Conservation (phyloP, 1,140 invertebrate genomes). For the Gryllus bimaculatus region DNA sequence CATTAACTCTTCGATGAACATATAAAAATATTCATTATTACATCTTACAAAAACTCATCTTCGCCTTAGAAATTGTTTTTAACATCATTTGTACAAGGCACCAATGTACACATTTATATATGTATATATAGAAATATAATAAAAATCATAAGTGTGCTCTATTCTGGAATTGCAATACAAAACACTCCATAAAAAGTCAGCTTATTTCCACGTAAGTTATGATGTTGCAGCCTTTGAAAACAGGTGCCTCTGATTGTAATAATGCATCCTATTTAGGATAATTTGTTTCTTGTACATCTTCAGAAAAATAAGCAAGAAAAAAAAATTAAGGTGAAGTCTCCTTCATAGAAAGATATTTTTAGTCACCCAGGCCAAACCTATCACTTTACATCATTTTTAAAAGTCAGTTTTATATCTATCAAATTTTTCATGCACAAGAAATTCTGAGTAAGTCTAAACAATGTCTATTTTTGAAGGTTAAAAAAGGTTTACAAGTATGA, state of each 20-base stretch:
- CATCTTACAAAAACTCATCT: conserved; percentile 19
- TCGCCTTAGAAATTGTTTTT: conserved; percentile 22
- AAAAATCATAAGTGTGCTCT: conserved; percentile 13
- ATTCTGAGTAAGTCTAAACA: too few species aligned
- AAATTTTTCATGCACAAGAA: too few species aligned
- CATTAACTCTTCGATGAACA: conserved; percentile 20
- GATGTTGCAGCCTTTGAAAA: neutral
- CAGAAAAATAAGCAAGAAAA: too few species aligned
- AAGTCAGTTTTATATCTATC: too few species aligned
- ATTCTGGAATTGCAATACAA: conserved; percentile 10
- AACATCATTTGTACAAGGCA: conserved; percentile 22
- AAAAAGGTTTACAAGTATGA: too few species aligned
- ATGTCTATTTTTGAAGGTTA: too few species aligned
- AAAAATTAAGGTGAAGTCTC: too few species aligned
- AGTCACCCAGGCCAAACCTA: too few species aligned
- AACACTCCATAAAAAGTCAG: conserved; percentile 1
- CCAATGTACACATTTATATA: conserved; percentile 21
- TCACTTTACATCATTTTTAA: too few species aligned
- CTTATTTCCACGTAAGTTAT: neutral
- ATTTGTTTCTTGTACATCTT: too few species aligned
- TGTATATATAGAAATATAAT: conserved; percentile 19
- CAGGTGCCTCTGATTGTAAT: neutral
- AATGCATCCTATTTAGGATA: too few species aligned
- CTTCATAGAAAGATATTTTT: too few species aligned
- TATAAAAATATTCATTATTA: conserved; percentile 22